phyloP scores from a whole-genome alignment of 2,113 vertebrate species.

The Marmota flaviventris region DNA sequence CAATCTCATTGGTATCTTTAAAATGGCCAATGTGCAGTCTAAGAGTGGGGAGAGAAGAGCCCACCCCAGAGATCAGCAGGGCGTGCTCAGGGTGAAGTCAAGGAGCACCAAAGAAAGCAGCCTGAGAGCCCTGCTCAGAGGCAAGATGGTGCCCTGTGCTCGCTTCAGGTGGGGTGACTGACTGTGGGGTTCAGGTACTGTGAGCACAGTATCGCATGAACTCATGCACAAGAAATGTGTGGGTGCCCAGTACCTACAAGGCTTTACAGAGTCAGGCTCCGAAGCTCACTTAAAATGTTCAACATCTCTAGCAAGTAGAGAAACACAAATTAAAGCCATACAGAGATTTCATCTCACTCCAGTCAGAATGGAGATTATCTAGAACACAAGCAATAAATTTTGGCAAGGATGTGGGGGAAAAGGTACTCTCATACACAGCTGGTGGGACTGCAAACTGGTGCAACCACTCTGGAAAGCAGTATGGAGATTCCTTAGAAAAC shows the following conservation, averaged over 20 bases:
- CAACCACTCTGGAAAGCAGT: no score
- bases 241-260: background rate
- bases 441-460: no score
- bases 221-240: no score
- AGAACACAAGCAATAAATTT: no score
- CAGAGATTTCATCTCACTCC: no score
- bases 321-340: no score
- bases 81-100: no score
- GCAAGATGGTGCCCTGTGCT: background rate
- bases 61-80: background rate
- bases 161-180: background rate
- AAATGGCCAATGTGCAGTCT: background rate
- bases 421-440: no score
- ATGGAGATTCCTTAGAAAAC: no score
- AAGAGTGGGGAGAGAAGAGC: background rate
- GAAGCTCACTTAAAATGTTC: background rate
- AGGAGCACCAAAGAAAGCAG: background rate
- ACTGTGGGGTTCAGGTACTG: background rate
- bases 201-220: background rate
- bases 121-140: background rate
- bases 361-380: no score
- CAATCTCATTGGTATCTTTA: background rate
- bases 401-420: no score
- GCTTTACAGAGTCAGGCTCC: background rate
- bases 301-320: no score